Evolutionary conservation across 2,113 vertebrate genomes (phyloP), one percentile per base, ranked within the genome.

Genomic region (Carassius carassius): DNA sequence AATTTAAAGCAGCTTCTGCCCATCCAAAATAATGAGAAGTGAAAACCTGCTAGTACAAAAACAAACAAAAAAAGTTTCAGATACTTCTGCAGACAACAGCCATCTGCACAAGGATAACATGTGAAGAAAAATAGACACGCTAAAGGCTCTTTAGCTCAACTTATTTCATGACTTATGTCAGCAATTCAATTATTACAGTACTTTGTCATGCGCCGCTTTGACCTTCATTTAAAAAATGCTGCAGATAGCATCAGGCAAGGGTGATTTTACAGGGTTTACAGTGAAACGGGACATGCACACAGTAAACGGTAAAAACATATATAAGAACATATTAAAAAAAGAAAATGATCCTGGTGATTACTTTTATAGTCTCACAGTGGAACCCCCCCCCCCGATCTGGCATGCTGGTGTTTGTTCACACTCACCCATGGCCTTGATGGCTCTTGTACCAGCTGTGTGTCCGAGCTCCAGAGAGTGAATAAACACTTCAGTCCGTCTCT

Each of bases 401-500:
- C 17, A 67, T 73, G 16, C 19, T 73, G 5, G 21, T 3, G 19
- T 49, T 49, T 54, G 37, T 62, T 12, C 51, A 49, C 47, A 83
- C 94, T 89, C 89, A 99, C 98, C 97, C 85, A 98, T 97, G 2
- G 98, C 98, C 87, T 96, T 98, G 92, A 99, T 96, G 88, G 98
- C 98, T 17, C 98, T 93, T 0, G 95, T 96, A 85, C 96, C 95
- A 0, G 98, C 98, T 0, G 95, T 96, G 92, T 99, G 98, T 32
- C 98, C 98, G 90, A 99, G 91, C 89, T 99, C 98, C 0, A 99
- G 92, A 2, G 97, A 99, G 81, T 99, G 97, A 81, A 99, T 94
- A 73, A 99, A 99, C 80, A 99, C 96, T 89, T 99, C 97, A 0
- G 96, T 97, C 49, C 91, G 95, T 88, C 93, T 97, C 86, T 96